Conservation (phyloP, 64 coral and sea anemone species). For the Montipora sp. region DNA sequence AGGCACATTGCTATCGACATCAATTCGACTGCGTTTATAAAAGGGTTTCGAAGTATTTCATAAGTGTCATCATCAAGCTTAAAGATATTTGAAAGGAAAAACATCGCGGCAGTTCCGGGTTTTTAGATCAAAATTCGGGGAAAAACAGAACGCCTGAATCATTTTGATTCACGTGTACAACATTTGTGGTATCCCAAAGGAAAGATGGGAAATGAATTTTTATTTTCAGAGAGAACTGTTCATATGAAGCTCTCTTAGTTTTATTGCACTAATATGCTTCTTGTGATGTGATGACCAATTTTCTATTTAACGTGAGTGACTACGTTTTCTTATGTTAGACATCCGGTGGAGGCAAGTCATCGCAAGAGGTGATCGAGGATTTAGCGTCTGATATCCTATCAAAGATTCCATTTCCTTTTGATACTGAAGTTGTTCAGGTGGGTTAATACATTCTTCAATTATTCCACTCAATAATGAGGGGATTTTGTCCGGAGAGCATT, state of each 20-base stretch:
- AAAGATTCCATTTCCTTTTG: slow-evolving; percentile 87
- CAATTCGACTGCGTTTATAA: neutral
- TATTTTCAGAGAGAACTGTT: too few species aligned
- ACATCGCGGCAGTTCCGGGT: too few species aligned
- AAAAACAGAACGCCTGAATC: too few species aligned
- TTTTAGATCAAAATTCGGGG: too few species aligned
- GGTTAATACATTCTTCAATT: neutral
- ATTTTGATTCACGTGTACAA: too few species aligned
- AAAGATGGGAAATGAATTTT: too few species aligned
- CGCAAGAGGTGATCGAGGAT: slow-evolving; percentile 95
- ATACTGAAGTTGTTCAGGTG: slow-evolving; percentile 93
- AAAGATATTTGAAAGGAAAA: too few species aligned
- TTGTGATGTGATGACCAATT: neutral
- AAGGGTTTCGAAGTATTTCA: too few species aligned
- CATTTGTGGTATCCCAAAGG: too few species aligned
- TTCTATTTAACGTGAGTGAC: neutral
- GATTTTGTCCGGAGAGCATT: neutral
- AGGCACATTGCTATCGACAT: too few species aligned
- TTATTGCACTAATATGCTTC: neutral
- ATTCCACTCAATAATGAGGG: neutral
- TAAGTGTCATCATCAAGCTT: too few species aligned
- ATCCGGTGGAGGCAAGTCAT: slow-evolving; percentile 91
- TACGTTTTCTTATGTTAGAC: slow-evolving; percentile 57
- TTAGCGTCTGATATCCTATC: slow-evolving; percentile 92
- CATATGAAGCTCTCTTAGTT: too few species aligned